phyloP scores from a whole-genome alignment of 2,797 vertebrate genomes.

The Clamator glandarius region DNA sequence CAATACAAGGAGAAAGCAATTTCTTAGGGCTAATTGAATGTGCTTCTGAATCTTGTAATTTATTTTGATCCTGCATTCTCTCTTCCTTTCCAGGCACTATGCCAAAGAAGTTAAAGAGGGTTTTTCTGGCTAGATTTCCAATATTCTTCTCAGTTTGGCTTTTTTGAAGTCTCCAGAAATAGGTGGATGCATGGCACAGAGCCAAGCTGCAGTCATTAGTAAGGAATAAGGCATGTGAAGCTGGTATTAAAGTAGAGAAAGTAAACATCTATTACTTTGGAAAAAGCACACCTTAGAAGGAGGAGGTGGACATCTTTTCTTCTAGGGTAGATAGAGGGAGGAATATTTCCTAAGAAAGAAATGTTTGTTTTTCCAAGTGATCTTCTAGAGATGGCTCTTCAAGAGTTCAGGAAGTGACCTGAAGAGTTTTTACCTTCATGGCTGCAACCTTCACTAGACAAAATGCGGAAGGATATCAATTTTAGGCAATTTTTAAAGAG shows the following conservation, averaged over 20 bases:
- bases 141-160: constrained; percentile 26
- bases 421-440: neutral
- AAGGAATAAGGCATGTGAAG: constrained; percentile 21
- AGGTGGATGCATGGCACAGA: constrained; percentile 10
- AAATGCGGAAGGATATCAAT: neutral
- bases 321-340: neutral
- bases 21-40: constrained; percentile 63
- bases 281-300: neutral
- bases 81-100: constrained; percentile 48
- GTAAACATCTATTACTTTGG: neutral
- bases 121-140: constrained; percentile 33
- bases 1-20: constrained; percentile 51
- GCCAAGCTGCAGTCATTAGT: neutral
- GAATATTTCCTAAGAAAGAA: neutral
- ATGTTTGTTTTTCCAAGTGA: neutral
- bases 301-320: neutral
- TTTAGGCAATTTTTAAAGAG: neutral
- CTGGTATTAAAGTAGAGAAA: neutral
- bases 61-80: constrained; percentile 59
- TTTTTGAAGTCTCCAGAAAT: constrained; percentile 18
- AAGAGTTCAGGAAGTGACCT: neutral
- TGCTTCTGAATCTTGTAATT: constrained; percentile 61
- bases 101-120: constrained; percentile 45
- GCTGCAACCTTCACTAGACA: neutral
- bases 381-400: neutral